phyloP scores from a whole-genome alignment of 1,140 invertebrate genomes.

The Drosophila setifemur region DNA sequence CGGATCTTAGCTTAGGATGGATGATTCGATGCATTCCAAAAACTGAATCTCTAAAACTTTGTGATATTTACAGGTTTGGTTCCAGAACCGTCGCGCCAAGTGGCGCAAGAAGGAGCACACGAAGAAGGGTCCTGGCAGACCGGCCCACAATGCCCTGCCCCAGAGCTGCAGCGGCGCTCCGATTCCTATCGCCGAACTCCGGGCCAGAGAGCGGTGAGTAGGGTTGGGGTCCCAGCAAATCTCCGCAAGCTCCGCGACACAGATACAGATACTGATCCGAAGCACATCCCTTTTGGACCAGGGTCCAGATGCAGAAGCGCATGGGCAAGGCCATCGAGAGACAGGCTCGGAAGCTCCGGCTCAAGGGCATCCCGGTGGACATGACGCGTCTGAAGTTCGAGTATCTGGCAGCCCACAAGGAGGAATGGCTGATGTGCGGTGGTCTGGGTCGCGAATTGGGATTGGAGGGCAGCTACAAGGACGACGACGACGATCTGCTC shows the following conservation, averaged over 20 bases:
- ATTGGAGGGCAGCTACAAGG: constrained; percentile 86
- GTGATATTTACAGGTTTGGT: constrained; percentile 93
- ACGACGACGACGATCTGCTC: constrained; percentile 49
- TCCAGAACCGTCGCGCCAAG: constrained; percentile 99
- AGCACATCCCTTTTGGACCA: constrained; percentile 48
- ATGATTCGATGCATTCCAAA: no score
- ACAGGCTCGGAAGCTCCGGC: constrained; percentile 93
- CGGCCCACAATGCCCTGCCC: constrained; percentile 98
- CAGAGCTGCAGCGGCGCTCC: constrained; percentile 98
- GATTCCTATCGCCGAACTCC: constrained; percentile 96
- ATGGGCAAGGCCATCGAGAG: constrained; percentile 95
- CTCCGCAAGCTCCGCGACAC: no score
- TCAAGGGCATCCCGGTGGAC: constrained; percentile 94
- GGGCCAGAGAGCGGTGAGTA: constrained; percentile 90
- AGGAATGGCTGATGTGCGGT: constrained; percentile 84
- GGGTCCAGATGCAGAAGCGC: constrained; percentile 93
- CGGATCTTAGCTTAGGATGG: no score
- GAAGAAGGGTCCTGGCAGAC: constrained; percentile 98
- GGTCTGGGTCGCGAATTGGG: constrained; percentile 86
- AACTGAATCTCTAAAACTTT: no score
- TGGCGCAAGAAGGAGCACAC: constrained; percentile 99
- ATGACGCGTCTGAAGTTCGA: constrained; percentile 92
- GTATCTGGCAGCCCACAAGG: constrained; percentile 85
- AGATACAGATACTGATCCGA: no score
- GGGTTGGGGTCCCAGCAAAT: no score